Conservation (phyloP, 2,888 invertebrate species). For the Pheosia gnoma region DNA sequence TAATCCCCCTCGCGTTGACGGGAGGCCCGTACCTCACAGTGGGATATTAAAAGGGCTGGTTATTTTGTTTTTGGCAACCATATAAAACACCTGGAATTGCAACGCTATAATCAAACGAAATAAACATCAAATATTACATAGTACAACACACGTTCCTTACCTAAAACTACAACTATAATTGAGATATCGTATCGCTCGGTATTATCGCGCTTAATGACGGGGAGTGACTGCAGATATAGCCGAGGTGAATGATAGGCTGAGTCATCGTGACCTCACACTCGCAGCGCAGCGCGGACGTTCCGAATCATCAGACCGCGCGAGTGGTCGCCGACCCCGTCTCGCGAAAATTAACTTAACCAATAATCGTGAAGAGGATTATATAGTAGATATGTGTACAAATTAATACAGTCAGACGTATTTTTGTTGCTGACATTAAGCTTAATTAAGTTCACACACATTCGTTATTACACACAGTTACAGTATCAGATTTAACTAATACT, state of each 20-base stretch:
- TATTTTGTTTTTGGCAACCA: no score
- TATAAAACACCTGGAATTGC: background rate
- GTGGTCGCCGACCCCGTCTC: conserved; percentile 1
- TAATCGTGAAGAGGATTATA: background rate
- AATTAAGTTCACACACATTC: no score
- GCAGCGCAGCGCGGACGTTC: background rate
- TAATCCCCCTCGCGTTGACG: no score
- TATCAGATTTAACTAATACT: no score
- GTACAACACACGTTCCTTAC: background rate
- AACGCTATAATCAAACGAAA: background rate
- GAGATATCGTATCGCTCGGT: background rate
- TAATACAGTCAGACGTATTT: background rate
- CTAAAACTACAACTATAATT: background rate
- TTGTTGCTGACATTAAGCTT: no score
- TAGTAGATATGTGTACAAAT: background rate
- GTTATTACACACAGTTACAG: no score
- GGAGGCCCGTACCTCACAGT: no score
- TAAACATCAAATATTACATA: background rate
- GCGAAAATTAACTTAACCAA: background rate
- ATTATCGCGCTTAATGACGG: background rate
- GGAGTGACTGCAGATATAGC: background rate
- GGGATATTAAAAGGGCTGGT: no score
- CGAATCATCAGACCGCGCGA: background rate
- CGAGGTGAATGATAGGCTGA: background rate
- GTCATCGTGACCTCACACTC: conserved; percentile 3